Conservation (phyloP, 2,888 invertebrate genomes). For the Tetheella fluctuosa region DNA sequence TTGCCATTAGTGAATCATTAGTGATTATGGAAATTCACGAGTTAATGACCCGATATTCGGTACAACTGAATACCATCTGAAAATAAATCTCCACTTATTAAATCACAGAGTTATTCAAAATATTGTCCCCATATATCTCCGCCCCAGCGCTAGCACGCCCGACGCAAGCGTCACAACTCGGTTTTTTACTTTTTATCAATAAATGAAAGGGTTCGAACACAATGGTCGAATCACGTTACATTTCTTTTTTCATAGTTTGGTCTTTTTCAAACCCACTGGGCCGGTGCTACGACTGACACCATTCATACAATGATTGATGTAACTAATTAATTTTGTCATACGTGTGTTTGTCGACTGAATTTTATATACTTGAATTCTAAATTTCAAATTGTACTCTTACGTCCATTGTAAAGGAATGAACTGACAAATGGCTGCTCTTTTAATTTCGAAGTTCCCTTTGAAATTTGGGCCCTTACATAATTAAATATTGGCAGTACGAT, state of each 20-base stretch:
- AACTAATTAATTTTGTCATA: constrained; percentile 82
- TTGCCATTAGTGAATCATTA: background rate
- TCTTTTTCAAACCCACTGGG: constrained; percentile 72
- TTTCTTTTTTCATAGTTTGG: constrained; percentile 65
- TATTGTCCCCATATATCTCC: constrained; percentile 69
- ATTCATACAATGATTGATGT: constrained; percentile 79
- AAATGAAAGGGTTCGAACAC: constrained; percentile 69
- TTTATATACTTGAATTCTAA: constrained; percentile 67
- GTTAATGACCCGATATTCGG: constrained; percentile 17
- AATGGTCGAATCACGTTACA: constrained; percentile 78
- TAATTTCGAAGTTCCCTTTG: constrained; percentile 41
- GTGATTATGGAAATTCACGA: constrained; percentile 20
- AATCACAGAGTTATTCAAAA: constrained; percentile 61
- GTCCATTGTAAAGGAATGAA: constrained; percentile 48
- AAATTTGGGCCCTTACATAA: constrained; percentile 17
- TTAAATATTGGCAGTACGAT: constrained; percentile 5
- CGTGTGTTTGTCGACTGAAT: constrained; percentile 60
- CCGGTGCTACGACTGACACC: constrained; percentile 65
- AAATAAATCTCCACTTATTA: constrained; percentile 49
- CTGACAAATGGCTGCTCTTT: constrained; percentile 57
- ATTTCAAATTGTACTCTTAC: constrained; percentile 56
- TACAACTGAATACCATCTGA: constrained; percentile 23
- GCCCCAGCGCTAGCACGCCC: constrained; percentile 61
- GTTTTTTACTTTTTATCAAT: constrained; percentile 32
- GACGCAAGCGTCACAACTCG: constrained; percentile 58